Base-by-base conservation (phyloP, 2,888 invertebrate genomes). In the Sesamia inferens region DNA sequence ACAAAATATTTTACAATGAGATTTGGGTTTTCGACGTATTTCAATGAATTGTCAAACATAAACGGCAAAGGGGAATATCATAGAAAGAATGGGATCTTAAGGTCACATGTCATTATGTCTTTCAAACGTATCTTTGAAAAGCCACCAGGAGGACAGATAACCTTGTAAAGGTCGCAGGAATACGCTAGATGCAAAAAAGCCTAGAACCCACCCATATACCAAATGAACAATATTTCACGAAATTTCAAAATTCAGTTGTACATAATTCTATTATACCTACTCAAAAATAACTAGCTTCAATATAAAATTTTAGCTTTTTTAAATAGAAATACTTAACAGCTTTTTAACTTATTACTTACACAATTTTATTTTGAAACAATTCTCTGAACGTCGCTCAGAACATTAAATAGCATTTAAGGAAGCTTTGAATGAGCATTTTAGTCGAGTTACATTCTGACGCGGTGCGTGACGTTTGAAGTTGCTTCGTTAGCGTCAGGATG, bases 401-500 rank as follows among this genome's bases (percentile, higher is more conserved):
- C 31, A 71, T 54, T 8, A 62, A 62, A 62, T 3, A 42, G n/a
- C 73, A 48, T n/a, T 39, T 8, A 1, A 31, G 54, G 57, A 31
- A 51, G 14, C 14, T 19, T 75, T 5, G 19, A 19, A 51, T 24
- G 19, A 51, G 51, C 14, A 22, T 65, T 64, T 24, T 19, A 48
- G 54, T 24, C 5, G 44, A 54, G 44, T 57, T 31, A 31, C 31
- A 31, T 31, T 31, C 31, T 31, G 31, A 31, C 44, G 6, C 0
- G 31, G 47, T 48, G 16, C 48, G 61, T 51, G 76, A 66, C 8
- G 5, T 31, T 48, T 70, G n/a, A 16, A 65, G 47, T 47, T 55
- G 51, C 31, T 71, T 68, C 55, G 64, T 78, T 61, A 59, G 54
- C 54, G 54, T 64, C 54, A 55, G 22, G 57, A 24, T 22, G 24